A percentile compares a stretch with the other conserved stretches of the same genome.
Conservation (phyloP, 2,797 vertebrate genomes). For the Artibeus jamaicensis region DNA sequence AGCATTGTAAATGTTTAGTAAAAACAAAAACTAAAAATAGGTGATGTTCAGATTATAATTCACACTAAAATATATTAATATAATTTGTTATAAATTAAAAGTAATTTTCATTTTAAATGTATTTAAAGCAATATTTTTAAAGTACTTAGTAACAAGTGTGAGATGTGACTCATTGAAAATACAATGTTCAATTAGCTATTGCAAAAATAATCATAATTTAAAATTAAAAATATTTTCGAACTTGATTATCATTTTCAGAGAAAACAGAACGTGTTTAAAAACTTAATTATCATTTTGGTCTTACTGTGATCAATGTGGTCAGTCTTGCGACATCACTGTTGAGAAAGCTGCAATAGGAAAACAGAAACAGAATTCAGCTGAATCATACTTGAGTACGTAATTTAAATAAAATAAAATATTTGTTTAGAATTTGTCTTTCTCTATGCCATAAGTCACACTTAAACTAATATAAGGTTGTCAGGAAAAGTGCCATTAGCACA, state of each 20-base stretch:
- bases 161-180: constrained; percentile 21
- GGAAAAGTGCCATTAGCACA: not conserved
- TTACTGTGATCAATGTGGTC: constrained; percentile 86
- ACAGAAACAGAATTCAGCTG: constrained; percentile 76
- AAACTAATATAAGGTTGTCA: constrained; percentile 10
- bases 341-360: constrained; percentile 86
- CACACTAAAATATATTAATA: not conserved
- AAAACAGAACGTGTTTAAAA: constrained; percentile 34
- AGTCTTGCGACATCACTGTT: constrained; percentile 86
- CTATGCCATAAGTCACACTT: not conserved
- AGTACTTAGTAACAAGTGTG: not conserved
- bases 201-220: not conserved
- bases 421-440: constrained; percentile 24
- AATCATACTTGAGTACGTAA: constrained; percentile 53
- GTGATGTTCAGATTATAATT: constrained; percentile 23
- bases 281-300: constrained; percentile 71
- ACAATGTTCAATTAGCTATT: constrained; percentile 1
- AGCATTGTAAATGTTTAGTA: constrained; percentile 11
- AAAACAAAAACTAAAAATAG: not conserved
- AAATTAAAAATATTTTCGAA: constrained; percentile 45
- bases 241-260: constrained; percentile 19
- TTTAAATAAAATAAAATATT: constrained; percentile 54
- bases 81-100: constrained; percentile 37
- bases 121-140: constrained; percentile 35
- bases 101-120: constrained; percentile 20